Evolutionary conservation across 2,888 invertebrate species (phyloP), one percentile per base, ranked within the genome.

Genomic region (Asteroscopus sphinx): DNA sequence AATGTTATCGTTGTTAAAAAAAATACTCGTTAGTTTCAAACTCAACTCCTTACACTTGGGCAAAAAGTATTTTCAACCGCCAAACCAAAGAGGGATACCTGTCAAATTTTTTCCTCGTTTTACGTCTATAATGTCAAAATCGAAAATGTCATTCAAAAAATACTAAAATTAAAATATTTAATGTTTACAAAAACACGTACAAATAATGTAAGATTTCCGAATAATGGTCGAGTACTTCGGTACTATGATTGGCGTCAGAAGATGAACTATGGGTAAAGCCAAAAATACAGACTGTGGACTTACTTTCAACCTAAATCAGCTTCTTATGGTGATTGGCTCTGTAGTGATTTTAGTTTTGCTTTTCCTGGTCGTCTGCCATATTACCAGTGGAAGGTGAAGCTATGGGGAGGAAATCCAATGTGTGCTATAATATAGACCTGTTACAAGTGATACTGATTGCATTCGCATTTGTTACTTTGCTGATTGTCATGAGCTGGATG

Each of bases 401-500:
- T 33, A 83, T 82, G 81, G 79, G 54, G 32, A 73, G 55, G n/a
- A 63, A 48, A 25, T 52, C 16, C 0, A 32, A 25, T 0, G 13
- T 52, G 0, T 84, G 81, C 48, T 87, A 85, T 15, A 84, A 53
- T 21, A 46, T 91, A 0, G 90, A 91, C 30, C 15, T 89, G 0
- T 39, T 89, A 0, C 89, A 90, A 78, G 36, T 91, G 0, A 13
- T 90, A 0, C 47, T 90, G 0, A 86, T 90, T 0, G 86, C 89
- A 0, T 85, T 91, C 9, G 88, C 90, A 0, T 91, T 91, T 28
- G 86, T 90, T 0, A 86, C 86, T 0, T 52, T 92, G 0, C 77
- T 91, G 0, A 70, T 91, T 1, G 81, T 90, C 0, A 82, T 91
- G 80, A 91, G 83, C 25, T 92, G 89, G 87, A 87, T 92, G 86